phyloP scores from a whole-genome alignment of 2,888 invertebrate genomes.

The Leucophenga montana region DNA sequence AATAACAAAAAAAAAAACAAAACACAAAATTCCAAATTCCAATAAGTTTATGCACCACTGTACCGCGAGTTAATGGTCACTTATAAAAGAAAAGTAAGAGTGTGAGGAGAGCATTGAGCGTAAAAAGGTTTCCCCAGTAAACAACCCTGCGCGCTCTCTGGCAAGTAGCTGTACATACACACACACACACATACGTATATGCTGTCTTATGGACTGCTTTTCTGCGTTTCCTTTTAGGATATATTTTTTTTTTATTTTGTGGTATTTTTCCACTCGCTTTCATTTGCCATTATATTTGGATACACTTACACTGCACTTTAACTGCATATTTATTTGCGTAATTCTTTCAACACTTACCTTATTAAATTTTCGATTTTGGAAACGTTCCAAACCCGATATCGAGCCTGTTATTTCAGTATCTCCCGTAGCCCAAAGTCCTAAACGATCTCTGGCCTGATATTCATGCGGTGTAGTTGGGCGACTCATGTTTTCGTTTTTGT shows the following conservation, averaged over 20 bases:
- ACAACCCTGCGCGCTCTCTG: slow-evolving; percentile 1
- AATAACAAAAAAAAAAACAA: too few species aligned
- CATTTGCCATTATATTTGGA: too few species aligned
- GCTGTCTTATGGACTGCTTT: background rate
- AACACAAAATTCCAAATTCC: too few species aligned
- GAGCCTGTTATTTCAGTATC: slow-evolving; percentile 68
- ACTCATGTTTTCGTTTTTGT: slow-evolving; percentile 35
- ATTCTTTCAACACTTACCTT: slow-evolving; percentile 66
- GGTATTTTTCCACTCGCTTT: slow-evolving; percentile 57
- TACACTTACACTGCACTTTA: too few species aligned
- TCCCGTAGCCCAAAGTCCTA: slow-evolving; percentile 67
- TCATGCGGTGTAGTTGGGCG: slow-evolving; percentile 32
- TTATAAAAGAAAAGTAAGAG: background rate
- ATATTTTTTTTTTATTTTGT: too few species aligned
- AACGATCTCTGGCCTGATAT: slow-evolving; percentile 62
- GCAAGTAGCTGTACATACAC: background rate
- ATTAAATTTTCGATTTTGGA: slow-evolving; percentile 65
- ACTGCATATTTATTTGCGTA: too few species aligned
- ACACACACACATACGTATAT: background rate
- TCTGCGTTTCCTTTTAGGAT: background rate
- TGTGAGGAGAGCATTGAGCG: background rate
- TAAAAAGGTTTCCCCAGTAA: background rate
- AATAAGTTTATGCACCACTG: too few species aligned
- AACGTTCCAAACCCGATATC: slow-evolving; percentile 67
- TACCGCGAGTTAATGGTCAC: too few species aligned